Conservation (phyloP, 2,888 invertebrate species). For the Phragmatobia fuliginosa region DNA sequence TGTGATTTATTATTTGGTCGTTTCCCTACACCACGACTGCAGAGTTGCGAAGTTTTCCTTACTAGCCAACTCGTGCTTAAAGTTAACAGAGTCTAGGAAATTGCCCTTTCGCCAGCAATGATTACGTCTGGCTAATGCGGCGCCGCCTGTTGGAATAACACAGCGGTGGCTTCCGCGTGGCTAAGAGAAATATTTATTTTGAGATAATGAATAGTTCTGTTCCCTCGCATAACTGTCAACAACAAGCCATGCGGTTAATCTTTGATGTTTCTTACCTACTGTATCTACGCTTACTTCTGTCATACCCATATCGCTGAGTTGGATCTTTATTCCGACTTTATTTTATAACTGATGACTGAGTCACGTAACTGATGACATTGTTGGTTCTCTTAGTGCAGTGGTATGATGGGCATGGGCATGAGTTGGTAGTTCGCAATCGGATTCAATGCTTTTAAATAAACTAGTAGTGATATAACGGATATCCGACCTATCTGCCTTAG, state of each 20-base stretch:
- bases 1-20: slow-evolving; percentile 78
- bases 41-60: slow-evolving; percentile 65
- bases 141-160: slow-evolving; percentile 75
- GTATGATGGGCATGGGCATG: background rate
- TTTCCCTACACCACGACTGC: slow-evolving; percentile 71
- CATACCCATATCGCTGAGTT: slow-evolving; percentile 11
- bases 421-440: background rate
- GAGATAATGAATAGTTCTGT: slow-evolving; percentile 75
- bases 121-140: slow-evolving; percentile 77
- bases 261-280: slow-evolving; percentile 47
- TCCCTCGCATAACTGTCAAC: slow-evolving; percentile 66
- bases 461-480: background rate
- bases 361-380: background rate
- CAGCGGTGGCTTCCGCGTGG: slow-evolving; percentile 78
- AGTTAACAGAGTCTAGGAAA: slow-evolving; percentile 77
- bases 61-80: slow-evolving; percentile 73
- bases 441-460: background rate
- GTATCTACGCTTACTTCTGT: slow-evolving; percentile 35
- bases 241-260: slow-evolving; percentile 54
- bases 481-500: background rate
- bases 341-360: background rate
- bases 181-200: slow-evolving; percentile 79
- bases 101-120: slow-evolving; percentile 78
- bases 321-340: background rate
- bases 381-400: background rate